phyloP scores from a whole-genome alignment of 2,888 invertebrate genomes.

The Incurvaria masculella region DNA sequence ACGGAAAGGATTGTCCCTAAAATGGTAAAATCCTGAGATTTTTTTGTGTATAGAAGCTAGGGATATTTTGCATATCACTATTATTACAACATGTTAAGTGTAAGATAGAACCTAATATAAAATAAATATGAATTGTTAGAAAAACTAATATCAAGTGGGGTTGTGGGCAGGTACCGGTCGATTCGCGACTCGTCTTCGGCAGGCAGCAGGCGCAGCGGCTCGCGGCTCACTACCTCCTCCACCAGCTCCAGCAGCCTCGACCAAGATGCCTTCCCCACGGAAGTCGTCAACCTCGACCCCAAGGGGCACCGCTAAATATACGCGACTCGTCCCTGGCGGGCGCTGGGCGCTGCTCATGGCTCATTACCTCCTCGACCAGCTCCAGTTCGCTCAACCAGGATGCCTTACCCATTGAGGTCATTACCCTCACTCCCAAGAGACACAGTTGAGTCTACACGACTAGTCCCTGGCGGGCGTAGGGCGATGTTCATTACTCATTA shows the following conservation, averaged over 20 bases:
- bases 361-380: too few species aligned
- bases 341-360: too few species aligned
- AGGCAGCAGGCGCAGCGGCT: neutral
- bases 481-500: neutral
- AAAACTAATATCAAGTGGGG: too few species aligned
- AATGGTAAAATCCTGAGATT: conserved; percentile 23
- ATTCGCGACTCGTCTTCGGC: neutral
- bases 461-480: neutral
- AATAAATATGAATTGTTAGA: too few species aligned
- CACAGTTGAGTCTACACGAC: too few species aligned
- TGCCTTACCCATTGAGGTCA: too few species aligned
- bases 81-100: conserved; percentile 15
- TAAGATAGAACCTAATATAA: too few species aligned
- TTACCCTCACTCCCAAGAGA: too few species aligned
- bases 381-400: too few species aligned
- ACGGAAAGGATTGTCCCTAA: conserved; percentile 19
- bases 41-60: conserved; percentile 9
- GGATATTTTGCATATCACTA: conserved; percentile 12
- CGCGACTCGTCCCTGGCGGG: too few species aligned
- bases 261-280: neutral
- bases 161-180: neutral
- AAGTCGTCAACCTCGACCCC: neutral
- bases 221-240: neutral
- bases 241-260: neutral
- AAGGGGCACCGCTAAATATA: neutral